Percentiles rank a stretch among this genome's conserved stretches.
Conservation (phyloP, 2,113 vertebrate species). For the Campylorhamphus procurvoides region DNA sequence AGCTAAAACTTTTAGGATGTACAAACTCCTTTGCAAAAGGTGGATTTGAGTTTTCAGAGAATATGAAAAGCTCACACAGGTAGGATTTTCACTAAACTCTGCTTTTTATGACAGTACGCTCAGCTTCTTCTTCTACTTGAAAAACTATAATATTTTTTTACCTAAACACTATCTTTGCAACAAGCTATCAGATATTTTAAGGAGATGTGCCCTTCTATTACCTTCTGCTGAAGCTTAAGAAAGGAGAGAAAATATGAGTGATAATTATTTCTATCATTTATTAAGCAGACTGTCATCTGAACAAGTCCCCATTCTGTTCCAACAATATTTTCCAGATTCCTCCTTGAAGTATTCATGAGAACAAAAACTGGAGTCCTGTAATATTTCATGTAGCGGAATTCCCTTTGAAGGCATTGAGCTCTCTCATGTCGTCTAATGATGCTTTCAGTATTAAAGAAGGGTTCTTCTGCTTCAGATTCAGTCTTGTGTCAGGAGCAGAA, state of each 20-base stretch:
- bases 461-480: not conserved
- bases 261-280: not conserved
- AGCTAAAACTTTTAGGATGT: not conserved
- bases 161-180: not conserved
- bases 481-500: not conserved
- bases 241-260: not conserved
- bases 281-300: not conserved
- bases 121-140: not conserved
- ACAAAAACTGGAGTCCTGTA: not conserved
- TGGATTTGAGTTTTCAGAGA: not conserved
- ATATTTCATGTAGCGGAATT: not conserved
- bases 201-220: not conserved
- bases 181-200: not conserved
- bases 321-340: not conserved
- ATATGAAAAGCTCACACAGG: not conserved
- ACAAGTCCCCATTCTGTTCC: not conserved
- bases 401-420: not conserved
- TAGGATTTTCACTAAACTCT: not conserved
- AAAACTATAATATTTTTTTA: not conserved
- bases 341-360: not conserved
- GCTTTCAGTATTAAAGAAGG: not conserved
- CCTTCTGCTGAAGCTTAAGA: not conserved
- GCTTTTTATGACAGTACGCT: not conserved
- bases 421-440: not conserved
- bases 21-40: not conserved